Percentiles rank a stretch among this genome's conserved stretches.
These are phyloP conservation scores for Rotaria magnacalcarata DNA, from an alignment of 2,888 invertebrate species.

Conservation along the genomic window DNA sequence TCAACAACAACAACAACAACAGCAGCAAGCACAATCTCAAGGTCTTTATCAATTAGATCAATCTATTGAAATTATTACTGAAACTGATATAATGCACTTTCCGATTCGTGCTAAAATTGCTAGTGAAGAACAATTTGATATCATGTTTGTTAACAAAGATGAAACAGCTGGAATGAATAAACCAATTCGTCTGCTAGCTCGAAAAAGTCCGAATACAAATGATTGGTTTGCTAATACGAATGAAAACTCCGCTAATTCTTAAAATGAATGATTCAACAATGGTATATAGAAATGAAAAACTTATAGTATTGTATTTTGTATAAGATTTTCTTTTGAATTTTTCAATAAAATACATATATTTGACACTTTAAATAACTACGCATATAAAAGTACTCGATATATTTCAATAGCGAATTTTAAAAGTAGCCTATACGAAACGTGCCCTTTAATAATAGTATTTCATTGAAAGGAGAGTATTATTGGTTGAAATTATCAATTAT, in stretches of 20 bases:
- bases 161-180: constrained; percentile 38
- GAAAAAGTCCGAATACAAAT: not conserved
- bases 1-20: constrained; percentile 50
- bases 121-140: constrained; percentile 39
- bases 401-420: no score
- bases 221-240: not conserved
- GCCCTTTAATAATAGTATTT: no score
- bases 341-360: not conserved
- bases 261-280: not conserved
- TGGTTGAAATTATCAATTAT: no score
- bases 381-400: no score
- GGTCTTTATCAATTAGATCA: constrained; percentile 50
- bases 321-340: not conserved
- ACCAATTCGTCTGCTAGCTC: not conserved
- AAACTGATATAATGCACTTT: constrained; percentile 55
- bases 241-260: not conserved
- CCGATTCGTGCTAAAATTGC: constrained; percentile 56
- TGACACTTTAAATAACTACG: no score
- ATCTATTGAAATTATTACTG: constrained; percentile 56
- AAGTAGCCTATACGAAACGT: no score
- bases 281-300: not conserved
- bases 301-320: constrained; percentile 17
- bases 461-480: no score
- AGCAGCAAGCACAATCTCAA: constrained; percentile 42
- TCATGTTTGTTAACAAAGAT: constrained; percentile 39